These are phyloP conservation scores for Sturnira hondurensis DNA, from an alignment of 2,113 vertebrate genomes.

Conservation along the genomic window DNA sequence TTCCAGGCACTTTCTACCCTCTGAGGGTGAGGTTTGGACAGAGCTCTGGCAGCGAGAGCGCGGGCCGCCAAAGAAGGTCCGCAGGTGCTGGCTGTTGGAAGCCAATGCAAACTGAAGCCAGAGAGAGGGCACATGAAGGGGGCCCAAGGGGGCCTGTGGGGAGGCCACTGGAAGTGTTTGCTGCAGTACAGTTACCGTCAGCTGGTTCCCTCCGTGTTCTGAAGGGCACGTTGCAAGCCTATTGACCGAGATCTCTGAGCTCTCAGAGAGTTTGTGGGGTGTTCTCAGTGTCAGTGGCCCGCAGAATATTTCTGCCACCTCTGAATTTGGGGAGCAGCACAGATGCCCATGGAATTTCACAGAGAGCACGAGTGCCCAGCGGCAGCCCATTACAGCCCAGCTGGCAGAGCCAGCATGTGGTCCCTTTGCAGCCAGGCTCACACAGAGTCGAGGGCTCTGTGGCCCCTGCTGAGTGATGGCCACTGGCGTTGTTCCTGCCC, in stretches of 20 bases:
- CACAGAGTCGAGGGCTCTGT: neutral
- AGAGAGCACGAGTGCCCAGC: neutral
- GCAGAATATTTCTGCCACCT: neutral
- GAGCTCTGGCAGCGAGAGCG: neutral
- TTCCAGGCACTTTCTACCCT: neutral
- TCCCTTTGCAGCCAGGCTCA: neutral
- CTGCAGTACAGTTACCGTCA: neutral
- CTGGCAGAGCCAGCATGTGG: neutral
- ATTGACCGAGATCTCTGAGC: neutral
- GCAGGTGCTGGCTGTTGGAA: neutral
- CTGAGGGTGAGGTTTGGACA: neutral
- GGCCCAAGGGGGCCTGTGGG: rapidly evolving
- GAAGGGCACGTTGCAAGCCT: neutral
- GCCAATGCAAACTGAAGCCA: neutral
- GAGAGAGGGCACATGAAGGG: neutral
- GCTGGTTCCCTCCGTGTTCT: neutral
- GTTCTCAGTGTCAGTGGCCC: neutral
- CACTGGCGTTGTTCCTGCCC: neutral
- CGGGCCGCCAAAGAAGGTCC: neutral
- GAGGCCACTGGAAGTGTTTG: neutral
- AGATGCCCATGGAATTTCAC: neutral
- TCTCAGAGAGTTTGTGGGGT: neutral
- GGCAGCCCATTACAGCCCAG: neutral
- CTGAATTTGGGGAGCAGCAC: neutral
- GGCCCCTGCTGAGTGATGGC: neutral